phyloP scores from a whole-genome alignment of 1,140 invertebrate species.

The Drosophila repleta region DNA sequence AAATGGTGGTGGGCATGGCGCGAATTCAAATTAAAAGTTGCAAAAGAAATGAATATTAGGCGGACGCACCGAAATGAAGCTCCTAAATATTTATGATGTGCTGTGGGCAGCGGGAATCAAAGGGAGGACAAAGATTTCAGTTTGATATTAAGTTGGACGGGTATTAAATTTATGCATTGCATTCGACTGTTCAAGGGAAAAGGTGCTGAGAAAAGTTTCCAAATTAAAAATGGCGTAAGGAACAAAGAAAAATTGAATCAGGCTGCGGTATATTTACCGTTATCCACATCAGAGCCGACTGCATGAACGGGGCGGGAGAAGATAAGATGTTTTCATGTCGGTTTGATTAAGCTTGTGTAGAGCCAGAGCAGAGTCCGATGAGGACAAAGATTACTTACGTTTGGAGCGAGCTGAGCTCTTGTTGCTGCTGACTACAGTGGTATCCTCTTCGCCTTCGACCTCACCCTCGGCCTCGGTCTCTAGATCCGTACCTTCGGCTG shows the following conservation, averaged over 20 bases:
- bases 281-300: constrained; percentile 77
- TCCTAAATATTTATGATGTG: constrained; percentile 81
- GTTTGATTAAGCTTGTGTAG: background rate
- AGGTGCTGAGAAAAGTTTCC: constrained; percentile 54
- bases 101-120: constrained; percentile 60
- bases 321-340: constrained; percentile 16
- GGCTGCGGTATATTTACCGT: constrained; percentile 64
- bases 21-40: constrained; percentile 78
- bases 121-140: constrained; percentile 63
- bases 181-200: constrained; percentile 10
- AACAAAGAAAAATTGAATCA: constrained; percentile 41
- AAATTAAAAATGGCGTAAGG: constrained; percentile 68
- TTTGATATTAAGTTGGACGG: constrained; percentile 76
- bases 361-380: background rate
- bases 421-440: constrained; percentile 53
- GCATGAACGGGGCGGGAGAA: constrained; percentile 21
- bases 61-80: constrained; percentile 61
- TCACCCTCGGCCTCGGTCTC: constrained; percentile 59
- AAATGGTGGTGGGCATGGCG: constrained; percentile 9
- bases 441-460: constrained; percentile 47
- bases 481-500: constrained; percentile 42
- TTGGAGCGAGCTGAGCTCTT: constrained; percentile 65
- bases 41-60: constrained; percentile 76
- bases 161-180: constrained; percentile 69
- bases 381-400: constrained; percentile 44